Evolutionary conservation across 2,113 vertebrate species (phyloP).

Genomic region (Sitta europaea): DNA sequence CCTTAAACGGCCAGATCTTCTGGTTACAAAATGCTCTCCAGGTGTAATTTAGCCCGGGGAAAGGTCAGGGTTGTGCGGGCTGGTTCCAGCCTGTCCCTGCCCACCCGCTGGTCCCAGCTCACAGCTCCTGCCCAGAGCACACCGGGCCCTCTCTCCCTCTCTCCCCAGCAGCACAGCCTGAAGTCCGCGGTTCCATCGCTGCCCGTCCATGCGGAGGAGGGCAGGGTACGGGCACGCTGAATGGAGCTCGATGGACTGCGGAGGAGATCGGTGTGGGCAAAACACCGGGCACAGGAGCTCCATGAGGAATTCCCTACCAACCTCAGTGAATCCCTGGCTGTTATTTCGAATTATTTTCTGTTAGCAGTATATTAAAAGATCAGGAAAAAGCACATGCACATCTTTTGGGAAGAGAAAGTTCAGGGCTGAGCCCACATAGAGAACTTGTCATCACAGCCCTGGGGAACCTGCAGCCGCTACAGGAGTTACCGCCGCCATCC

Average conservation of each 20-base stretch:
- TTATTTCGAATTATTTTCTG: neutral
- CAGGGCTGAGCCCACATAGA: too few relatives aligned
- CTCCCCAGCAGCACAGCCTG: neutral
- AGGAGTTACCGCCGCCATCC: neutral
- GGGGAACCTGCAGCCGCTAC: accelerated
- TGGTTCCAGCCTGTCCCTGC: neutral
- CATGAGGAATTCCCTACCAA: accelerated
- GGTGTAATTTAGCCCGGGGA: neutral
- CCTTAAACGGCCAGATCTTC: neutral
- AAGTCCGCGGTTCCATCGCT: accelerated
- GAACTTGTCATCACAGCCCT: neutral
- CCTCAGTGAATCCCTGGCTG: too few relatives aligned
- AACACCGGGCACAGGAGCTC: neutral
- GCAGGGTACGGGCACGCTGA: accelerated
- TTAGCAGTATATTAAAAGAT: neutral
- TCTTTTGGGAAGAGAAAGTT: neutral
- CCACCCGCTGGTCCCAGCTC: neutral
- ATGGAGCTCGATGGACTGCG: neutral
- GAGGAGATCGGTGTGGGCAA: accelerated
- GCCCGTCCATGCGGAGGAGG: accelerated
- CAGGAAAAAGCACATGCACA: accelerated
- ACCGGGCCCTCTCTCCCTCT: accelerated
- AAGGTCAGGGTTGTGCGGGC: neutral
- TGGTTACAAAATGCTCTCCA: neutral
- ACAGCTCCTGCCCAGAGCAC: neutral